Percentiles rank a stretch among this genome's conserved stretches.
Conservation (phyloP, 2,113 vertebrate genomes). For the Odontophorus gujanensis region DNA sequence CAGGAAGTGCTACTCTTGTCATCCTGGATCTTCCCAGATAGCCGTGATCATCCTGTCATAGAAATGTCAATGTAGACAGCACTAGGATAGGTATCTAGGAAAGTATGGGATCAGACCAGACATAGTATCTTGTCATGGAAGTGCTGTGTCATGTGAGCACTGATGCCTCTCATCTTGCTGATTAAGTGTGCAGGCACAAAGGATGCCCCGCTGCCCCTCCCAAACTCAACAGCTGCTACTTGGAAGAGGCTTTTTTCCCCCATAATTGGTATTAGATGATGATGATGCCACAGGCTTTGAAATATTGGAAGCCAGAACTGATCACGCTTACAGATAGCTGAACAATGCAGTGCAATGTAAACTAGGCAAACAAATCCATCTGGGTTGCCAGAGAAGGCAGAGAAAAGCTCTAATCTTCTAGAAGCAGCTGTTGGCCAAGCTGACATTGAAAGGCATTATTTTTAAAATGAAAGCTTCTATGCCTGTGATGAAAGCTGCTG, state of each 20-base stretch:
- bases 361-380: conserved; percentile 74
- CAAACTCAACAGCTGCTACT: conserved; percentile 71
- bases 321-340: conserved; percentile 73
- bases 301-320: conserved; percentile 70
- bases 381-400: conserved; percentile 74
- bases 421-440: conserved; percentile 75
- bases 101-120: background rate
- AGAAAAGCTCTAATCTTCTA: conserved; percentile 75
- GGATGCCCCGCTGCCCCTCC: conserved; percentile 40
- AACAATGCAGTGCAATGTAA: conserved; percentile 73
- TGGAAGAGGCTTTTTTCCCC: conserved; percentile 50
- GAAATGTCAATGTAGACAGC: background rate
- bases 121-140: conserved; percentile 24
- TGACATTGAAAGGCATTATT: conserved; percentile 73
- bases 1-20: background rate
- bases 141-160: conserved; percentile 39
- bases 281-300: conserved; percentile 69
- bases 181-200: conserved; percentile 58
- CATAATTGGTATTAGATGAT: conserved; percentile 70
- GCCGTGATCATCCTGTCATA: accelerated
- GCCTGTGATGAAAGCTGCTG: conserved; percentile 60
- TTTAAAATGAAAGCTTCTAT: conserved; percentile 73
- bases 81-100: background rate
- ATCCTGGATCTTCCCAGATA: background rate
- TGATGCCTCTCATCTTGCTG: conserved; percentile 32